A percentile compares a stretch with the other conserved stretches of the same genome.
Evolutionary conservation across 2,888 invertebrate species (phyloP).

Genomic region (Cheilosia soror): DNA sequence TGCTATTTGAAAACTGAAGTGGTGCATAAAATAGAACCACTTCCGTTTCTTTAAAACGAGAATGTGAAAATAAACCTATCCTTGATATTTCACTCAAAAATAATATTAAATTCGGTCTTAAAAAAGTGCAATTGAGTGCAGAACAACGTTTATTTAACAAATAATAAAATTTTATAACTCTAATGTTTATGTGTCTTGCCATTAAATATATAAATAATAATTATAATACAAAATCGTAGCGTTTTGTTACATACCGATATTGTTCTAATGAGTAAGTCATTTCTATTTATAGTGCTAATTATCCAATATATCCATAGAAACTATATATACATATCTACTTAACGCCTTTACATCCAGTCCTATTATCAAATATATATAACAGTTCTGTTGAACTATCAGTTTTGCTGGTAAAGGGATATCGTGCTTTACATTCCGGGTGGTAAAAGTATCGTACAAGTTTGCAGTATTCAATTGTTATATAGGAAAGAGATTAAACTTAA

Average conservation of each 20-base stretch:
- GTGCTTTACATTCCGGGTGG: not conserved
- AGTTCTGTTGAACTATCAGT: not conserved
- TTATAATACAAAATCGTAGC: not conserved
- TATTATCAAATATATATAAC: not conserved
- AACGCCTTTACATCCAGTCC: not conserved
- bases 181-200: not conserved
- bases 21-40: not conserved
- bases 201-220: not conserved
- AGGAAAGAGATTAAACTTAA: too few relatives aligned
- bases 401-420: not conserved
- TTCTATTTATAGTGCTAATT: constrained; percentile 39
- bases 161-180: not conserved
- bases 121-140: not conserved
- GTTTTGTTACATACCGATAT: not conserved
- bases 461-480: too few relatives aligned
- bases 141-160: not conserved
- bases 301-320: not conserved
- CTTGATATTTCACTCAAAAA: not conserved
- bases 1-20: not conserved
- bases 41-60: not conserved
- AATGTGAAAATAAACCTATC: not conserved
- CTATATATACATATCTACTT: not conserved
- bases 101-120: not conserved
- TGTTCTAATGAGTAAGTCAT: constrained; percentile 28
- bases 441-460: not conserved